These are phyloP conservation scores for Microctenopoma steveboyesi DNA, from an alignment of 2,797 vertebrate species.

Conservation along the genomic window DNA sequence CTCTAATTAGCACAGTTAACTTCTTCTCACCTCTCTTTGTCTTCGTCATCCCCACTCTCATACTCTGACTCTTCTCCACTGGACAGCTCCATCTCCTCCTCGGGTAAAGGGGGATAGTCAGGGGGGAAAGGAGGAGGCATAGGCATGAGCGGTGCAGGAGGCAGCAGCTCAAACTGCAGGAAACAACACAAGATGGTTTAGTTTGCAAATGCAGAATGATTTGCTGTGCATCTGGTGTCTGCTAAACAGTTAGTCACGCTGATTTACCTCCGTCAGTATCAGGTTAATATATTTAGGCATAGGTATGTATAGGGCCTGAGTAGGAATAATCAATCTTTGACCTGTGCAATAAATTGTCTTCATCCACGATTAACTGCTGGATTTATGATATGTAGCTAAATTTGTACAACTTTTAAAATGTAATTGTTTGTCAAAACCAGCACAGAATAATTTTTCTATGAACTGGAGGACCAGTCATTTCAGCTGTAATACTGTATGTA, in stretches of 20 bases:
- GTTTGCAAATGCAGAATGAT: background rate
- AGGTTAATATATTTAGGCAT: background rate
- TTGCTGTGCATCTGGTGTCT: background rate
- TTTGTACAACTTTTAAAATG: background rate
- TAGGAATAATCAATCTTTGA: background rate
- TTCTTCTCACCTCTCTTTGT: conserved; percentile 88
- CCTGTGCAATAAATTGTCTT: background rate
- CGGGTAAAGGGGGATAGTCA: conserved; percentile 90
- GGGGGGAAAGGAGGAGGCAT: conserved; percentile 90
- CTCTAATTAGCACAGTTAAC: background rate
- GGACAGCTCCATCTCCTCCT: conserved; percentile 86
- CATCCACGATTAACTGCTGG: background rate
- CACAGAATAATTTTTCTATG: too few species aligned
- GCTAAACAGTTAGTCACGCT: too few species aligned
- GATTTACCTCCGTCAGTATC: too few species aligned
- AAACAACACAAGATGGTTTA: conserved; percentile 15
- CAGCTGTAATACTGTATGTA: too few species aligned
- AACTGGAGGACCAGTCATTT: too few species aligned
- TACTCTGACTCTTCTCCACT: conserved; percentile 94
- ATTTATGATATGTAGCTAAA: too few species aligned
- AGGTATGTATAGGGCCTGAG: background rate
- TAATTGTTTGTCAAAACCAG: background rate
- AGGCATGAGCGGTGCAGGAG: conserved; percentile 85
- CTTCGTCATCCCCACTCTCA: conserved; percentile 92
- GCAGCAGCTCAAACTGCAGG: conserved; percentile 85